A percentile compares a stretch with the other conserved stretches of the same genome.
Conservation (phyloP, 2,888 invertebrate genomes). For the Petrolisthes cinctipes region DNA sequence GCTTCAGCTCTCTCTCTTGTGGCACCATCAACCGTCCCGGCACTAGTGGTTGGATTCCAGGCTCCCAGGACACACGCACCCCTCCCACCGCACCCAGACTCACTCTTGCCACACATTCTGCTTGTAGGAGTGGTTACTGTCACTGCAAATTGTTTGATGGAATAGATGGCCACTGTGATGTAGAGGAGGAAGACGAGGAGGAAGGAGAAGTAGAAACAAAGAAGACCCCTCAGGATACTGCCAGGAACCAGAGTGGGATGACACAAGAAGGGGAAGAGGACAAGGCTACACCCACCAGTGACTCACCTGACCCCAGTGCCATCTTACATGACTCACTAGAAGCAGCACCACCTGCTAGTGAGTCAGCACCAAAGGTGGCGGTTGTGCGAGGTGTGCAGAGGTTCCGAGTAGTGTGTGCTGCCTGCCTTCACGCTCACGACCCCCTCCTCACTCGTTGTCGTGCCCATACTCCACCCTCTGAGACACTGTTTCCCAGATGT, state of each 20-base stretch:
- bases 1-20: slow-evolving; percentile 60
- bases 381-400: slow-evolving; percentile 57
- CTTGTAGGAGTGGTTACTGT: slow-evolving; percentile 52
- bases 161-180: slow-evolving; percentile 46
- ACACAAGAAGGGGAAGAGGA: not conserved
- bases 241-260: not conserved
- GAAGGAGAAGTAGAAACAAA: slow-evolving; percentile 3
- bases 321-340: slow-evolving; percentile 8
- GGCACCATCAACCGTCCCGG: slow-evolving; percentile 48
- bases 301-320: not conserved
- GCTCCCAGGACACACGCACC: slow-evolving; percentile 29
- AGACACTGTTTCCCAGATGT: slow-evolving; percentile 27
- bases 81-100: slow-evolving; percentile 30
- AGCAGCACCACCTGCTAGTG: not conserved
- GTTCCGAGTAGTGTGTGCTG: slow-evolving; percentile 61
- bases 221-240: not conserved
- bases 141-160: slow-evolving; percentile 61
- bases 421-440: slow-evolving; percentile 61
- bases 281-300: not conserved
- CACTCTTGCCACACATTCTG: slow-evolving; percentile 32
- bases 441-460: slow-evolving; percentile 57
- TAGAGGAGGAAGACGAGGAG: slow-evolving; percentile 43
- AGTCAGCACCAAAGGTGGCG: slow-evolving; percentile 46
- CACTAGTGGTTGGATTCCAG: slow-evolving; percentile 6
- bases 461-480: slow-evolving; percentile 24